Conservation (phyloP, 2,888 invertebrate species). For the Plagodis pulveraria region DNA sequence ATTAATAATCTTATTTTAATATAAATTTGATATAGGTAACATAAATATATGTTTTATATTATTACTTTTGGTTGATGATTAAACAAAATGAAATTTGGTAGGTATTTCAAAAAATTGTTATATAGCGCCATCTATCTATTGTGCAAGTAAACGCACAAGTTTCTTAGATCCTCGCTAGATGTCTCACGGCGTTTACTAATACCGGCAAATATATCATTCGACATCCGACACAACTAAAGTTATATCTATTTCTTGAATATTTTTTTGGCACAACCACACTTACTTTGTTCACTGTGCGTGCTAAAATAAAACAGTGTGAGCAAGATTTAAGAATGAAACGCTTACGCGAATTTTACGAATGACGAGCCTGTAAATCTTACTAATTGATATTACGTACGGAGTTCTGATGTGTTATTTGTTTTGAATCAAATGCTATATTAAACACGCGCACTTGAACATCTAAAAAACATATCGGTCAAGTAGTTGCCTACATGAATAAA, state of each 20-base stretch:
- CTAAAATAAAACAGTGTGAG: constrained; percentile 23
- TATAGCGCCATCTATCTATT: constrained; percentile 58
- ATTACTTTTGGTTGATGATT: too few species aligned
- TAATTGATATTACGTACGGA: constrained; percentile 19
- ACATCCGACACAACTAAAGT: constrained; percentile 38
- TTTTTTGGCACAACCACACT: constrained; percentile 37
- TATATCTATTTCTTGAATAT: constrained; percentile 38
- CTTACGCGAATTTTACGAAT: constrained; percentile 17
- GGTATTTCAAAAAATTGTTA: too few species aligned
- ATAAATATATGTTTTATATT: too few species aligned
- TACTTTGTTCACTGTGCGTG: constrained; percentile 27
- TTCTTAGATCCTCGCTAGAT: constrained; percentile 52
- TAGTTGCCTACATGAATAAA: constrained; percentile 8
- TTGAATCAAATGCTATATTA: constrained; percentile 18
- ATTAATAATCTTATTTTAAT: too few species aligned
- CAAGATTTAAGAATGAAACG: constrained; percentile 30
- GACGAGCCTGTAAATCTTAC: constrained; percentile 6
- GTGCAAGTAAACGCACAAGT: constrained; percentile 36
- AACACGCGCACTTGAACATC: constrained; percentile 16
- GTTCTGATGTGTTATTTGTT: constrained; percentile 12
- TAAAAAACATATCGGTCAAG: constrained; percentile 21
- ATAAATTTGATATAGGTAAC: too few species aligned
- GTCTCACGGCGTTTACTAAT: constrained; percentile 36
- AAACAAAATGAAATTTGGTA: too few species aligned
- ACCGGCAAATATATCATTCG: constrained; percentile 11